Base-by-base conservation (phyloP, 2,888 invertebrate genomes). In the Platycnemis pennipes region DNA sequence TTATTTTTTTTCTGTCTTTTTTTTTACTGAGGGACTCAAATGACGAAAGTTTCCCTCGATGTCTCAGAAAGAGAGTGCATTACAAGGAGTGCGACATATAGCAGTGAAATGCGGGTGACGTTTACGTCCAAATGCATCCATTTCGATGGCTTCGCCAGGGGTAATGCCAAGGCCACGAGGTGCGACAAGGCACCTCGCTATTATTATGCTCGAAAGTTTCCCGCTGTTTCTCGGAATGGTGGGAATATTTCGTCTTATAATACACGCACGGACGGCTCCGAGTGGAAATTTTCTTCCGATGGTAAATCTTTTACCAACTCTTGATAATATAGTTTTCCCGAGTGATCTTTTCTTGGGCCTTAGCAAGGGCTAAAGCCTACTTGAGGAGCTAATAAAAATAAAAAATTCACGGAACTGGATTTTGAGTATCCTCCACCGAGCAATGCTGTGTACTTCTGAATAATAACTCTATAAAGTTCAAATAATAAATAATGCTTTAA, bases 81-180 rank as follows among this genome's bases (percentile, higher is more conserved):
- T 63, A 77, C 77, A 77, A 63, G 63, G 22, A 49, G 49, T 7
- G 26, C 13, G 77, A 77, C 77, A 37, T 77, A 37, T 11, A 77
- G 77, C 77, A 77, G 77, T 11, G 77, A 77, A 77, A 31, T 77
- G 77, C 77, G 77, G 77, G 77, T 13, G 31, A 77, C 77, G 37
- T 77, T 31, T 37, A 77, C 77, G 31, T 77, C 77, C 77, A 26
- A 37, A 11, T 7, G 37, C 37, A 77, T 77, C 37, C 77, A 37
- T 37, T 77, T 13, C 16, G 13, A 77, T 37, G 77, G 77, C 37
- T 31, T 13, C 31, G 13, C 37, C 16, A 11, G 13, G 37, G 13
- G 11, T 77, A 37, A 37, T 77, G 37, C 77, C 31, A 77, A 31
- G 31, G 77, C 31, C 11, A 77, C 26, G 31, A 16, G 31, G 77